A percentile compares a stretch with the other conserved stretches of the same genome.
These are phyloP conservation scores for Damaliscus lunatus DNA, from an alignment of 2,113 vertebrate species.

Conservation along the genomic window DNA sequence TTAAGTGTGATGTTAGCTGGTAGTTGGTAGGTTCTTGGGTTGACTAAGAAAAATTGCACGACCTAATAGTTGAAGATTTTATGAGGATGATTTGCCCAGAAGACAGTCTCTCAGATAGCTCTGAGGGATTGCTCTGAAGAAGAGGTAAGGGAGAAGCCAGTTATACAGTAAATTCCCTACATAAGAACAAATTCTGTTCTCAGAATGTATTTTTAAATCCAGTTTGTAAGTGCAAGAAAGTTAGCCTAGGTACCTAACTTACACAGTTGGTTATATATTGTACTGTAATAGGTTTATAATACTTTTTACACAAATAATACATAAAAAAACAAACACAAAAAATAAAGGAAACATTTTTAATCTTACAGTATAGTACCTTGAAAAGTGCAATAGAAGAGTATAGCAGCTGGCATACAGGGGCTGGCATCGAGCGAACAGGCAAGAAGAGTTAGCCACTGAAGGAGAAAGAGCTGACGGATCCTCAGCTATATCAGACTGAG, in stretches of 20 bases:
- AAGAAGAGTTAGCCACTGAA: neutral
- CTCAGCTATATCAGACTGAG: neutral
- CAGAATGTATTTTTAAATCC: neutral
- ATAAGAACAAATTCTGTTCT: neutral
- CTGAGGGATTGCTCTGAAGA: neutral
- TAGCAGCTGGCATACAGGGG: neutral
- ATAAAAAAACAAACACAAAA: neutral
- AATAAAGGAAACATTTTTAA: neutral
- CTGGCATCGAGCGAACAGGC: neutral
- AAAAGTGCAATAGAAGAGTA: neutral
- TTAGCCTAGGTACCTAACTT: neutral
- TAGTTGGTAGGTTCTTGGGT: neutral
- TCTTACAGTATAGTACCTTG: neutral
- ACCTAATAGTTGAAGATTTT: neutral
- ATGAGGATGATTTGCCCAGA: neutral
- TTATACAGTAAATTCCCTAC: neutral
- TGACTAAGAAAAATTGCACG: neutral
- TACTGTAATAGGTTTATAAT: neutral
- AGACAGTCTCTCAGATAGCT: neutral
- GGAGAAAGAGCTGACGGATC: neutral
- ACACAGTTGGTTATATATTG: neutral
- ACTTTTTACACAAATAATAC: neutral
- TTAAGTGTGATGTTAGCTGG: neutral
- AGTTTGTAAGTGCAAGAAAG: neutral
- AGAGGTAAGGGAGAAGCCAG: neutral